Base-by-base conservation (phyloP, 2,113 vertebrate species). In the Lophotis ruficrista region DNA sequence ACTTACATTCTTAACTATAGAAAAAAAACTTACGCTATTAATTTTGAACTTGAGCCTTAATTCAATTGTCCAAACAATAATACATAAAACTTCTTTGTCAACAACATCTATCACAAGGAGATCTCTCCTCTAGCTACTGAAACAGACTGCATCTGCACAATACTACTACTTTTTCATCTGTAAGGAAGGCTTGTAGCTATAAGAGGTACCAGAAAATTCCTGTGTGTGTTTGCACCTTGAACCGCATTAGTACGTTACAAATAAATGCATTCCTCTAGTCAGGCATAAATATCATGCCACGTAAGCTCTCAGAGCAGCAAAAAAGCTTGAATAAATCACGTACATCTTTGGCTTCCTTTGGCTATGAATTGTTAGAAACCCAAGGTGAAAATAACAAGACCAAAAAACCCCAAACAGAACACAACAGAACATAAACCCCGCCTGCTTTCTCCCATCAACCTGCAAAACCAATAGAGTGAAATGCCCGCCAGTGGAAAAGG, bases 281-380 rank as follows among this genome's bases (percentile, higher is more conserved):
- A 80, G 30, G 50, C 19, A 53, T 10, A 79, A 81, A 25, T 60
- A 91, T 17, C 21, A 22, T 7, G 18, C 30, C 33, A 89, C 16
- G 53, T 83, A 48, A 94, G 35, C 21, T 56, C 43, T 45, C 84
- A 66, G 50, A 77, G 47, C 57, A 79, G 31, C 38, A 58, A n/a
- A 6, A 56, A 81, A 66, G 47, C 24, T 28, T 89, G 57, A 56
- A 77, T 62, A 96, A 96, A 93, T 94, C 88, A 97, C 16, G 70
- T 77, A 69, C 35, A 72, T 37, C 41, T 78, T 57, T 54, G 20
- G 45, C 30, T 87, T 94, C 92, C 91, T 96, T 95, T 83, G 24
- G 73, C 91, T 90, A 89, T 56, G 78, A 97, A 88, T 38, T 21
- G 47, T 76, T 87, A 88, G 86, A 96, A 97, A 96, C 90, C 51